Percentiles rank a stretch among this genome's conserved stretches.
Conservation (phyloP, 2,113 vertebrate species). For the Alligator sinensis region DNA sequence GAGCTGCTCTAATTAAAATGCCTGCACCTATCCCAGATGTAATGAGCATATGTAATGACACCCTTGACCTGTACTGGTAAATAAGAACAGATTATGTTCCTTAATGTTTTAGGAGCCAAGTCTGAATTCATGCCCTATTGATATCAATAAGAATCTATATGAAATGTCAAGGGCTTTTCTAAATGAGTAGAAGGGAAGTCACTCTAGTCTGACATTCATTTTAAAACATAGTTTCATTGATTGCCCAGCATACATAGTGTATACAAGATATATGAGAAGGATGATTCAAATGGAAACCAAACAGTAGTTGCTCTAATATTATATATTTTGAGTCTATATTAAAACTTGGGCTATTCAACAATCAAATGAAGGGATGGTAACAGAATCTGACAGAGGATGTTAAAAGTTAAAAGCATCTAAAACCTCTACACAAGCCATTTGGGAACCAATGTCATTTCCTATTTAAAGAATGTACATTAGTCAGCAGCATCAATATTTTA, state of each 20-base stretch:
- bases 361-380: slow-evolving; percentile 23
- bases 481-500: slow-evolving; percentile 66
- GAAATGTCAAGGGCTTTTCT: background rate
- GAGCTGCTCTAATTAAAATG: no score
- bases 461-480: slow-evolving; percentile 26
- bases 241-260: background rate
- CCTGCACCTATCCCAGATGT: no score
- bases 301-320: background rate
- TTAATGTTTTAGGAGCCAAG: background rate
- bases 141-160: background rate
- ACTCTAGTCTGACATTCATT: background rate
- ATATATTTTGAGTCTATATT: background rate
- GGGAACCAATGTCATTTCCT: slow-evolving; percentile 39
- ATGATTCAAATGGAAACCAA: background rate
- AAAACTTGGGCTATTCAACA: background rate
- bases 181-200: rapidly evolving
- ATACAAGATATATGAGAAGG: background rate
- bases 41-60: no score
- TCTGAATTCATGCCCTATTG: background rate
- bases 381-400: slow-evolving; percentile 13
- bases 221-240: background rate
- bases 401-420: slow-evolving; percentile 63
- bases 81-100: background rate
- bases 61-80: background rate
- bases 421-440: background rate